Percentiles rank a stretch among this genome's conserved stretches.
phyloP scores from a whole-genome alignment of 2,888 invertebrate species.

The Hybos culiciformis region DNA sequence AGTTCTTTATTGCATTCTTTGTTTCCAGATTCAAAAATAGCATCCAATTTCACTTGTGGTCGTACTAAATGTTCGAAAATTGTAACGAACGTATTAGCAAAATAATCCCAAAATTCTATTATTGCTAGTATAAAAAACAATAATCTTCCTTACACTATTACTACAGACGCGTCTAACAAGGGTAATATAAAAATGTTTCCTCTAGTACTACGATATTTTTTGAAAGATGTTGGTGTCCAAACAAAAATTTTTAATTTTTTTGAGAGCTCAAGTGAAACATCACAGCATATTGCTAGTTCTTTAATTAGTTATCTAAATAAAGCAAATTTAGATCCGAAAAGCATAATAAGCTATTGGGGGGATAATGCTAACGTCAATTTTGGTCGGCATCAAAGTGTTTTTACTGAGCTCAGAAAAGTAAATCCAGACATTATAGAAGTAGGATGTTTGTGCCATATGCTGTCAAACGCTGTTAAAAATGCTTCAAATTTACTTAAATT shows the following conservation, averaged over 20 bases:
- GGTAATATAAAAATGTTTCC: constrained; percentile 2
- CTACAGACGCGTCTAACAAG: constrained; percentile 3
- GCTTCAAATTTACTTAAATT: constrained; percentile 1
- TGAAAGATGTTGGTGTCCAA: neutral
- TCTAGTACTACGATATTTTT: constrained; percentile 2
- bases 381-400: constrained; percentile 2
- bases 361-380: constrained; percentile 7
- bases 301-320: constrained; percentile 1
- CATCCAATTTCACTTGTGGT: constrained; percentile 3
- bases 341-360: constrained; percentile 4
- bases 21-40: constrained; percentile 4
- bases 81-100: neutral
- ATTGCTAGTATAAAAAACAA: neutral
- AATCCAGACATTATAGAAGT: neutral
- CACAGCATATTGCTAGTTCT: constrained; percentile 1
- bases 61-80: constrained; percentile 2
- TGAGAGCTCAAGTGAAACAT: neutral
- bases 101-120: neutral
- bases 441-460: constrained; percentile 2
- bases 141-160: neutral
- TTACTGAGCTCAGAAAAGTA: neutral
- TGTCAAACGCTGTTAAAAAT: constrained; percentile 1
- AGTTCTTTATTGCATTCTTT: constrained; percentile 1
- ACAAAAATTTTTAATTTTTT: constrained; percentile 2
- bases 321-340: constrained; percentile 2